phyloP scores from a whole-genome alignment of 2,113 vertebrate species.

The Zosterops borbonicus region DNA sequence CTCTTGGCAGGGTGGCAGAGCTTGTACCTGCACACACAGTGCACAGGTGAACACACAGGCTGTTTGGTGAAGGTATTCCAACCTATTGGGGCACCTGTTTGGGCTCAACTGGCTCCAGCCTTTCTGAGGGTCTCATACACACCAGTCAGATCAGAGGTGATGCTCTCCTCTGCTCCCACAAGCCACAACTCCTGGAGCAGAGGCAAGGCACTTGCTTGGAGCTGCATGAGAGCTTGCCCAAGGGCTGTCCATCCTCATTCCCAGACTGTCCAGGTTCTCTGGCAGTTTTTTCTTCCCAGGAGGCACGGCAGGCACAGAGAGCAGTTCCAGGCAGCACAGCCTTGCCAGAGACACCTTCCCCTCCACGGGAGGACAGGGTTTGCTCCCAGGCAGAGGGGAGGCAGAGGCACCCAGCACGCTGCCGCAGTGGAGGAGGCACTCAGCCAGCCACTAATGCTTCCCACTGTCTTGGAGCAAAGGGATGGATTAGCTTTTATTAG shows the following conservation, averaged over 20 bases:
- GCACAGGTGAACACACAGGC: not conserved
- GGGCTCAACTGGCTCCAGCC: not conserved
- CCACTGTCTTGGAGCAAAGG: slow-evolving; percentile 40
- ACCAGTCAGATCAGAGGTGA: not conserved
- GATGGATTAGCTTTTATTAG: slow-evolving; percentile 64
- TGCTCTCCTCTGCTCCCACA: not conserved
- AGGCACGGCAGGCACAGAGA: not conserved
- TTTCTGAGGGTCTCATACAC: not conserved
- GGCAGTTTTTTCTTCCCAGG: not conserved
- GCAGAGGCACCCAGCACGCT: not conserved
- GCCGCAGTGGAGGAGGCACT: not conserved
- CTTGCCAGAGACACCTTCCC: not conserved
- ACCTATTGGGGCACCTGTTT: not conserved
- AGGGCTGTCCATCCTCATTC: not conserved
- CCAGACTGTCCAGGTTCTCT: not conserved
- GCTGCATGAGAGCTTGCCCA: not conserved
- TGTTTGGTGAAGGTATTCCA: not conserved
- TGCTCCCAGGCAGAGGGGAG: not conserved
- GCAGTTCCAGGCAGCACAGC: accelerated
- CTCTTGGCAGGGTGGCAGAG: not conserved
- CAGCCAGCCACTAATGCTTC: slow-evolving; percentile 43
- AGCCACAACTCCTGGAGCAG: not conserved
- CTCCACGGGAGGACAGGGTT: not conserved
- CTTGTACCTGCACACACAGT: not conserved
- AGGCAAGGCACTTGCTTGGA: not conserved